A percentile compares a stretch with the other conserved stretches of the same genome.
Conservation (phyloP, 2,797 vertebrate species). For the Tamandua tetradactyla region DNA sequence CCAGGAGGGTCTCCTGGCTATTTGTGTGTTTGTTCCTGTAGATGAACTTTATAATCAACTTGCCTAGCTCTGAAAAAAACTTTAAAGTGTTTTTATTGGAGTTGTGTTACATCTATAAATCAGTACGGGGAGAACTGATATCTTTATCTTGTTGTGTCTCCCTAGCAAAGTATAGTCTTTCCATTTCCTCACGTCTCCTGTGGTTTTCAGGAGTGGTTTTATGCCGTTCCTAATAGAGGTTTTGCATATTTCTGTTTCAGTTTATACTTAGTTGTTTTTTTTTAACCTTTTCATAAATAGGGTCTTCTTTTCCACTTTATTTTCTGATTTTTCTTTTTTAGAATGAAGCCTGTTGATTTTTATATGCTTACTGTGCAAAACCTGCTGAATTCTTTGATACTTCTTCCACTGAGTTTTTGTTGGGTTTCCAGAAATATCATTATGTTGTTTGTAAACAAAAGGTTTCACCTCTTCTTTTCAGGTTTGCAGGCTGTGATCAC, state of each 20-base stretch:
- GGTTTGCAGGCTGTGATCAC: background rate
- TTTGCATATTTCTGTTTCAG: background rate
- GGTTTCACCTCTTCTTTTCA: background rate
- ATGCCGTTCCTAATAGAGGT: background rate
- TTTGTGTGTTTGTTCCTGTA: background rate
- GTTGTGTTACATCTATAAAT: too few relatives aligned
- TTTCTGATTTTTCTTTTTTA: background rate
- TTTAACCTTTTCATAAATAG: constrained; percentile 5
- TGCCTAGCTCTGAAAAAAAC: background rate
- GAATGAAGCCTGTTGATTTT: background rate
- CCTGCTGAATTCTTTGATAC: background rate
- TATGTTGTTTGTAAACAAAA: background rate
- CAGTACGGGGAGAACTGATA: too few relatives aligned
- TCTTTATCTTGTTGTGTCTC: too few relatives aligned
- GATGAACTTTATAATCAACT: background rate
- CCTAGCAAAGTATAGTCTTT: background rate
- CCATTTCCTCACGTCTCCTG: background rate
- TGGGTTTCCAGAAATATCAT: background rate
- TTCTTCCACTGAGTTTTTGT: background rate
- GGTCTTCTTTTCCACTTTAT: background rate
- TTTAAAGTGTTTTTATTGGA: too few relatives aligned
- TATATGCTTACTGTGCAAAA: background rate
- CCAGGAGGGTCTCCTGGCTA: background rate
- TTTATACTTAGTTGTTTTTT: background rate
- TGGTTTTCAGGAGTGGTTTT: background rate